Base-by-base conservation (phyloP, 2,797 vertebrate genomes). In the Enteromius radiatus region DNA sequence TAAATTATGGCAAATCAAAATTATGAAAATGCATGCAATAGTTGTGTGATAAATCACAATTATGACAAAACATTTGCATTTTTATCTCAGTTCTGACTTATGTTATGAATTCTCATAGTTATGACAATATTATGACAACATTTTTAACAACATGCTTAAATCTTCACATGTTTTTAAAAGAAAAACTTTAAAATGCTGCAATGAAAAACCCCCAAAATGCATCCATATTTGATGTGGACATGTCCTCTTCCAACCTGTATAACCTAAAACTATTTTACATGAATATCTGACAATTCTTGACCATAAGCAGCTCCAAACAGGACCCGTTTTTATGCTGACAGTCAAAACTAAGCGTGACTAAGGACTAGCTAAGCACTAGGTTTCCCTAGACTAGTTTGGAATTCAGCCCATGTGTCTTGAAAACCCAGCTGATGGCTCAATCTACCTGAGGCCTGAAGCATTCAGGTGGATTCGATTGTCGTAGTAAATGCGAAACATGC, bases 401-500 rank as follows among this genome's bases (percentile, higher is more conserved):
- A 69, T 19, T 79, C 78, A 31, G 65, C 17, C 36, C 3, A 38
- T 59, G 33, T 15, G 23, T 21, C 26, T 10, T 80, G 49, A 69
- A 80, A 59, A 59, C 11, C 36, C 17, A 68, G 21, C 26, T 43
- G 65, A 79, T 41, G 23, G 36, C 36, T 79, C 65, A 59, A 56
- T 56, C 28, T 70, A 56, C 67, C 52, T 15, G 26, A 56, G 17
- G 64, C 73, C 78, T 28, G 19, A 28, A 80, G 78, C 41, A 21
- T 43, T 45, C 49, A 52, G 38, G 49, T 75, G 43, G 52, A 80
- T 70, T 76, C 11, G 28, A 80, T 70, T 67, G 64, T 69, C 26
- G 9, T 52, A 43, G 70, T 75, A 74, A 45, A 69, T 49, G 33
- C 0, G 23, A 69, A 69, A 56, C 77, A 79, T 56, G 47, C 23